Percentiles rank a stretch among this genome's conserved stretches.
These are phyloP conservation scores for Onychorhynchus coronatus DNA, from an alignment of 2,113 vertebrate genomes.

Conservation along the genomic window DNA sequence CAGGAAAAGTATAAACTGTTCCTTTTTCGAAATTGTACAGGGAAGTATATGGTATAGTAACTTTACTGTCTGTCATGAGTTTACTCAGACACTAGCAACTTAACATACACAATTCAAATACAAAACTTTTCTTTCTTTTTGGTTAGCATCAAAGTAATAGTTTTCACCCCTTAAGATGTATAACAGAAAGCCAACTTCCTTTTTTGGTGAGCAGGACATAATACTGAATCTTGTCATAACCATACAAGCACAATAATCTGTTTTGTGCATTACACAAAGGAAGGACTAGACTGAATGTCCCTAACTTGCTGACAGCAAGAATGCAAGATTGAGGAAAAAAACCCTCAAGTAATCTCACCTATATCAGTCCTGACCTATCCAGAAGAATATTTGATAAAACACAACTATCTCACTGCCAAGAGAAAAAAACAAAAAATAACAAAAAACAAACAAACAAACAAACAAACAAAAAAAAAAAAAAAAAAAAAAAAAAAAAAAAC, in stretches of 20 bases:
- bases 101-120: not conserved
- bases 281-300: not conserved
- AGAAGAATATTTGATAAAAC: not conserved
- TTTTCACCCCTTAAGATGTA: not conserved
- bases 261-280: not conserved
- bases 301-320: not conserved
- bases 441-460: no score
- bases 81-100: not conserved
- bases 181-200: not conserved
- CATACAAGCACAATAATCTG: not conserved
- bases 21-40: not conserved
- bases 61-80: not conserved
- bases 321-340: no score
- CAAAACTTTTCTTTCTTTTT: not conserved
- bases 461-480: not conserved
- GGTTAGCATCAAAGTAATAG: not conserved
- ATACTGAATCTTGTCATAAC: not conserved
- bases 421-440: not conserved
- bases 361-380: not conserved
- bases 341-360: not conserved
- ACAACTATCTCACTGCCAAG: not conserved
- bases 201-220: not conserved
- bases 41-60: not conserved
- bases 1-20: conserved; percentile 53
- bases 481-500: no score